Percentiles rank a stretch among this genome's conserved stretches.
Evolutionary conservation across 2,888 invertebrate species (phyloP).

Genomic region (Leucophora obtusa): DNA sequence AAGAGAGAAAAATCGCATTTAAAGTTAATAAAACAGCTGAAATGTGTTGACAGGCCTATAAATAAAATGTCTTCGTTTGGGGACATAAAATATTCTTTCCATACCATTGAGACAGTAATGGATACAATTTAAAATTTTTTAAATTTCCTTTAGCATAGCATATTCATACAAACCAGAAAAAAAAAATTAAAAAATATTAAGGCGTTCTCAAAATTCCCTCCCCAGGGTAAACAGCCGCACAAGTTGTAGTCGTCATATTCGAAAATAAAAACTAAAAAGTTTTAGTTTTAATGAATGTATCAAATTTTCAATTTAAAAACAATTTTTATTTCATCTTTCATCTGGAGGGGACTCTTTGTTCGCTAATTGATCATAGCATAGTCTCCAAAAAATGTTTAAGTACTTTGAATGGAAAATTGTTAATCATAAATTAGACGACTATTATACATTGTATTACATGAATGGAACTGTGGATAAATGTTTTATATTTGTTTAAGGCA

Average conservation of each 20-base stretch:
- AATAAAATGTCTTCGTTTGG: slow-evolving; percentile 68
- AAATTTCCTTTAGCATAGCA: slow-evolving; percentile 37
- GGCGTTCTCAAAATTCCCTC: slow-evolving; percentile 45
- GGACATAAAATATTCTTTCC: slow-evolving; percentile 45
- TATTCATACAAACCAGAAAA: neutral
- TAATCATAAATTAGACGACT: slow-evolving; percentile 63
- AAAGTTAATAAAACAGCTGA: slow-evolving; percentile 72
- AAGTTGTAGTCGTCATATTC: slow-evolving; percentile 43
- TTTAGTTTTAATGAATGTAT: slow-evolving; percentile 54
- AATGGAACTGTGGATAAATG: slow-evolving; percentile 9
- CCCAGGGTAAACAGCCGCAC: slow-evolving; percentile 67
- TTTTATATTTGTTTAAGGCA: slow-evolving; percentile 27
- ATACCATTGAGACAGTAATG: slow-evolving; percentile 58
- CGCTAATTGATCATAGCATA: slow-evolving; percentile 59
- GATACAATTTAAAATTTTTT: slow-evolving; percentile 57
- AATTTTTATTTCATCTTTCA: slow-evolving; percentile 13
- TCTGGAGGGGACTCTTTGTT: neutral
- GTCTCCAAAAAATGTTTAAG: slow-evolving; percentile 18
- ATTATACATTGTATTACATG: neutral
- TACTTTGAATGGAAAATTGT: slow-evolving; percentile 58
- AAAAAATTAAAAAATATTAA: neutral
- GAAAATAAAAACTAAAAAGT: slow-evolving; percentile 7
- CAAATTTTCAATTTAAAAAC: slow-evolving; percentile 56
- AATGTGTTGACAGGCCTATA: slow-evolving; percentile 74
- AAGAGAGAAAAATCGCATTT: neutral